phyloP scores from a whole-genome alignment of 2,888 invertebrate genomes.

The Dyspetes luteomarginatus region DNA sequence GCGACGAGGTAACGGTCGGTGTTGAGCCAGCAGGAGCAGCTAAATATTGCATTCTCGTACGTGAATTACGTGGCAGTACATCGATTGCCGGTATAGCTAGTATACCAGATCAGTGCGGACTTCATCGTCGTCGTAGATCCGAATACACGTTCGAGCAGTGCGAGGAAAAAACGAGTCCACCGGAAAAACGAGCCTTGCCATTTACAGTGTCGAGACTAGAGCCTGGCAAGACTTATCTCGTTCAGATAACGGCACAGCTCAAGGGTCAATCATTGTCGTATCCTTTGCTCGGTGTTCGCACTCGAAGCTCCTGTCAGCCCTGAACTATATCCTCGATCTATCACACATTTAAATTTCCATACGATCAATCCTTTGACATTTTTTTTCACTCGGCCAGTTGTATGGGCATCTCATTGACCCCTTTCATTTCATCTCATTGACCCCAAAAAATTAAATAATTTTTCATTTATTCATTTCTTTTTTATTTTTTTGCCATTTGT shows the following conservation, averaged over 20 bases:
- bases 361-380: neutral
- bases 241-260: constrained; percentile 78
- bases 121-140: constrained; percentile 77
- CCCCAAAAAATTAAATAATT: neutral
- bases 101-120: constrained; percentile 77
- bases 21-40: constrained; percentile 78
- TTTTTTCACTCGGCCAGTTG: neutral
- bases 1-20: constrained; percentile 78
- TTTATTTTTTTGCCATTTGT: neutral
- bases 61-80: constrained; percentile 73
- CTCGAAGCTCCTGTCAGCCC: constrained; percentile 74
- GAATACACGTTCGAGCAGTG: constrained; percentile 77
- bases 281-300: constrained; percentile 77
- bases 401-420: neutral
- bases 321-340: constrained; percentile 45
- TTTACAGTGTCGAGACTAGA: constrained; percentile 76
- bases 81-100: constrained; percentile 72
- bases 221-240: constrained; percentile 77
- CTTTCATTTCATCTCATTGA: neutral
- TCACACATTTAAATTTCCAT: constrained; percentile 20
- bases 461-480: neutral
- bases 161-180: constrained; percentile 75
- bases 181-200: constrained; percentile 74
- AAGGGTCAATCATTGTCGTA: constrained; percentile 78
- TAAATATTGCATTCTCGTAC: constrained; percentile 78